Evolutionary conservation across 1,140 invertebrate species (phyloP).

Genomic region (Penaeus indicus): DNA sequence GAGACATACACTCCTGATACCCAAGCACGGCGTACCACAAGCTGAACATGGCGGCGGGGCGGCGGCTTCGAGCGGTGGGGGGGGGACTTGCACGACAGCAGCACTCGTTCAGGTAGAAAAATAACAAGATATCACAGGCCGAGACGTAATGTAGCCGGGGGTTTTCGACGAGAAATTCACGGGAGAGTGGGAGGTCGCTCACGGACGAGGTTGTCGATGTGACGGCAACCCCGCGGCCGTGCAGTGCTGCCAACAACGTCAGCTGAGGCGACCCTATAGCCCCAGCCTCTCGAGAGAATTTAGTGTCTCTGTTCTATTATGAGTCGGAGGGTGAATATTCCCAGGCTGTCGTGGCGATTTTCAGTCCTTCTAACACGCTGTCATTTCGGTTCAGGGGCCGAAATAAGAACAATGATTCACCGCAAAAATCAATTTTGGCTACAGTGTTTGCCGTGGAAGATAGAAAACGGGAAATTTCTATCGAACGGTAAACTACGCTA

Average conservation of each 20-base stretch:
- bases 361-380: no score
- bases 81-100: not conserved
- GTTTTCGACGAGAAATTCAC: not conserved
- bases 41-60: not conserved
- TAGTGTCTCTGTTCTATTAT: no score
- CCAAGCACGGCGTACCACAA: constrained; percentile 18
- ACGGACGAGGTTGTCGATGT: not conserved
- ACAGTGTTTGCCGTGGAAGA: no score
- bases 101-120: not conserved
- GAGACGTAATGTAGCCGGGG: not conserved
- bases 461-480: no score
- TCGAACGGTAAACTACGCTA: no score
- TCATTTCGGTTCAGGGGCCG: no score
- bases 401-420: no score
- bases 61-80: not conserved
- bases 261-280: no score
- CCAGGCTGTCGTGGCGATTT: no score
- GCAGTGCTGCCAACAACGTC: not conserved
- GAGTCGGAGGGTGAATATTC: no score
- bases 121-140: not conserved
- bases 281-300: no score
- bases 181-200: not conserved
- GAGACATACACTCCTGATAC: constrained; percentile 2
- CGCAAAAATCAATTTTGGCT: no score
- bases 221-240: constrained; percentile 6